Conservation (phyloP, 2,113 vertebrate species). For the Dendrocopos noguchii region DNA sequence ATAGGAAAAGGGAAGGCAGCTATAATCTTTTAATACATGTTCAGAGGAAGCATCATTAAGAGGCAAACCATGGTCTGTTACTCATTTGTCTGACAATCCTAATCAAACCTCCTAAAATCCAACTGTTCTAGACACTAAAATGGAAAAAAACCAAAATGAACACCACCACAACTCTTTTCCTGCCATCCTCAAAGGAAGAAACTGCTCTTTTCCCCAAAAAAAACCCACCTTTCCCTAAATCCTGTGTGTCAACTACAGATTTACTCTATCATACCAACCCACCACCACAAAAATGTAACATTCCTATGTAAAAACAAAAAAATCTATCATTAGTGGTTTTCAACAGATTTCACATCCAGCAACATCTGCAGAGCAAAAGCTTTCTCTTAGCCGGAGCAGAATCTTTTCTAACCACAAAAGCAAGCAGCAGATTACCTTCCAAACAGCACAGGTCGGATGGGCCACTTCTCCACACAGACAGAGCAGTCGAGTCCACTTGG, state of each 20-base stretch:
- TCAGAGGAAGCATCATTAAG: background rate
- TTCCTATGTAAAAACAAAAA: constrained; percentile 66
- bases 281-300: constrained; percentile 68
- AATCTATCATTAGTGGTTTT: constrained; percentile 65
- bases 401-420: constrained; percentile 60
- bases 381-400: constrained; percentile 55
- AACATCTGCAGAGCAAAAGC: constrained; percentile 59
- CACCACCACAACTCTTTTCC: background rate
- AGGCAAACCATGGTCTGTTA: background rate
- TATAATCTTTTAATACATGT: background rate
- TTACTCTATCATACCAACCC: constrained; percentile 40
- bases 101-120: background rate
- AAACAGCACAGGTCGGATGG: constrained; percentile 47
- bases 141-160: background rate
- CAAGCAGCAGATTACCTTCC: constrained; percentile 54
- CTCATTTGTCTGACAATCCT: background rate
- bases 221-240: background rate
- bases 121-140: constrained; percentile 8
- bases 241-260: constrained; percentile 23
- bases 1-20: background rate
- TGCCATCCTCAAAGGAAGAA: constrained; percentile 48
- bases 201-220: background rate
- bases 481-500: background rate
- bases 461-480: background rate
- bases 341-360: constrained; percentile 52